Conservation (phyloP, 2,113 vertebrate species). For the Myodes glareolus region DNA sequence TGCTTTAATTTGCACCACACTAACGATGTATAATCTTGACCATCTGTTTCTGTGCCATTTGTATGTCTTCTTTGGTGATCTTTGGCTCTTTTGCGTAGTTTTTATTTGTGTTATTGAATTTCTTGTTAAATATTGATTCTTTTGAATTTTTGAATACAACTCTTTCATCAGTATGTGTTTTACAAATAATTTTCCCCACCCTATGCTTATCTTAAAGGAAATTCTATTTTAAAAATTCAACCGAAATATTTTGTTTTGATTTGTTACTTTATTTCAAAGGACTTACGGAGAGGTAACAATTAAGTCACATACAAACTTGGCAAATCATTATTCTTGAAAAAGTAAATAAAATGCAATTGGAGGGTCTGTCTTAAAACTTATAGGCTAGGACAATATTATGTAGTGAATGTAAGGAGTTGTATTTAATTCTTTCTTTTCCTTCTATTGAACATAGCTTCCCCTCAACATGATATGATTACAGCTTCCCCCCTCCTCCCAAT, state of each 20-base stretch:
- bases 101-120: not conserved
- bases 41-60: not conserved
- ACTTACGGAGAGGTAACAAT: not conserved
- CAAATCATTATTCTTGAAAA: not conserved
- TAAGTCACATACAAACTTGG: not conserved
- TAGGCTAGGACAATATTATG: not conserved
- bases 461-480: not conserved
- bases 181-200: not conserved
- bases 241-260: not conserved
- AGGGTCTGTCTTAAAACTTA: not conserved
- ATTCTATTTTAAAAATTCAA: slow-evolving; percentile 10
- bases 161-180: not conserved
- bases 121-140: not conserved
- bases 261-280: slow-evolving; percentile 37
- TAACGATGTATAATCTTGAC: not conserved
- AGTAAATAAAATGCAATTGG: not conserved
- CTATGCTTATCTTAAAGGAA: not conserved
- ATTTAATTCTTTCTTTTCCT: not conserved
- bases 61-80: not conserved
- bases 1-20: not conserved
- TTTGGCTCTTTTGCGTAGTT: not conserved
- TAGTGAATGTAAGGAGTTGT: not conserved
- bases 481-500: not conserved
- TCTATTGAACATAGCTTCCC: not conserved
- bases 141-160: not conserved